Conservation (phyloP, 2,888 invertebrate species). For the Phortica magna region DNA sequence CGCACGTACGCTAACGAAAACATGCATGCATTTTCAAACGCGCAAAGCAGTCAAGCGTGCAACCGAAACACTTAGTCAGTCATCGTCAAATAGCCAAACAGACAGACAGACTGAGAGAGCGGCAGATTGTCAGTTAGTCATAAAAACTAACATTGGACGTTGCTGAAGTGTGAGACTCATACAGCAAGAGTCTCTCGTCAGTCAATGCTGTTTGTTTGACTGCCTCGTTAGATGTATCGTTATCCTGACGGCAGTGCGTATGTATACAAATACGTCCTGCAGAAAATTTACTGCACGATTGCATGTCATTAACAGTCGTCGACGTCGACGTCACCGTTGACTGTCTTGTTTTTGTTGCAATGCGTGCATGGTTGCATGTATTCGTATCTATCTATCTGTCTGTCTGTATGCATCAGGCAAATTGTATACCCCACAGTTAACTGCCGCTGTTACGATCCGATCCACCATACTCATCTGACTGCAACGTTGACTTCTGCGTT, state of each 20-base stretch:
- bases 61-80: conserved; percentile 3
- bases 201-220: conserved; percentile 10
- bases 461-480: background rate
- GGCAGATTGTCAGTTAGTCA: background rate
- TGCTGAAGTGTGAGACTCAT: too few relatives aligned
- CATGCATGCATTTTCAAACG: background rate
- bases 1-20: background rate
- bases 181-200: background rate
- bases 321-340: background rate
- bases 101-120: background rate
- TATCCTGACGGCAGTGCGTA: background rate
- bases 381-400: background rate
- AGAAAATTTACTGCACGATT: conserved; percentile 55
- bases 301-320: conserved; percentile 53
- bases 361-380: too few relatives aligned
- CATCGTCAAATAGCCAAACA: background rate
- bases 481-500: background rate
- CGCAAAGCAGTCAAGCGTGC: background rate
- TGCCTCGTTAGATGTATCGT: background rate
- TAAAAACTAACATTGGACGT: too few relatives aligned
- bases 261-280: conserved; percentile 7
- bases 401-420: background rate
- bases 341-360: too few relatives aligned
- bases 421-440: background rate
- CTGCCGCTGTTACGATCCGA: too few relatives aligned